phyloP scores from a whole-genome alignment of 1,140 invertebrate species.

The Sitophilus oryzae region DNA sequence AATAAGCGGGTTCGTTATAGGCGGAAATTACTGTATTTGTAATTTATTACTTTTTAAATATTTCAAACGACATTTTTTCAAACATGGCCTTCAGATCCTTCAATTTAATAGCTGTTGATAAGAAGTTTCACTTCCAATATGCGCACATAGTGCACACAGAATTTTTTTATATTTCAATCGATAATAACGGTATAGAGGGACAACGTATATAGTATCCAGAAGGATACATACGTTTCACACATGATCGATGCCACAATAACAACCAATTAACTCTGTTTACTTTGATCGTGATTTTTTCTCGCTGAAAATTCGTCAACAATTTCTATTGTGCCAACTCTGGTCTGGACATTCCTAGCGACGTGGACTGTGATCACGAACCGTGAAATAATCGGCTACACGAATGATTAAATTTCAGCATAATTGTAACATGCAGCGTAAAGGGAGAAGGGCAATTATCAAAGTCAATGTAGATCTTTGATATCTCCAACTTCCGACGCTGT shows the following conservation, averaged over 20 bases:
- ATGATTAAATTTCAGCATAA: constrained; percentile 47
- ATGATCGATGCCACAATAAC: constrained; percentile 34
- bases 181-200: too few relatives aligned
- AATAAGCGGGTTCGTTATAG: too few relatives aligned
- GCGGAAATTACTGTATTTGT: too few relatives aligned
- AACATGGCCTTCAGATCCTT: too few relatives aligned
- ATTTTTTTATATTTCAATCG: too few relatives aligned
- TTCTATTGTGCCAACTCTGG: constrained; percentile 43
- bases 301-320: constrained; percentile 41
- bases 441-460: constrained; percentile 33
- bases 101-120: too few relatives aligned
- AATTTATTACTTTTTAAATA: too few relatives aligned
- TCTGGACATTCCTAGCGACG: constrained; percentile 43
- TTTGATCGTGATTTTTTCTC: constrained; percentile 38
- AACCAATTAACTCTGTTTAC: constrained; percentile 36
- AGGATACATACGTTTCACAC: constrained; percentile 26
- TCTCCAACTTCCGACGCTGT: constrained; percentile 20
- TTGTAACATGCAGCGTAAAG: constrained; percentile 42
- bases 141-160: too few relatives aligned
- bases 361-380: constrained; percentile 41
- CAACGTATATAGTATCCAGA: not conserved
- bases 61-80: too few relatives aligned
- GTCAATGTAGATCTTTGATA: constrained; percentile 34
- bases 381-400: constrained; percentile 44
- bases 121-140: too few relatives aligned